Conservation (phyloP, 2,797 vertebrate species). For the Parotocinclus haroldoi region DNA sequence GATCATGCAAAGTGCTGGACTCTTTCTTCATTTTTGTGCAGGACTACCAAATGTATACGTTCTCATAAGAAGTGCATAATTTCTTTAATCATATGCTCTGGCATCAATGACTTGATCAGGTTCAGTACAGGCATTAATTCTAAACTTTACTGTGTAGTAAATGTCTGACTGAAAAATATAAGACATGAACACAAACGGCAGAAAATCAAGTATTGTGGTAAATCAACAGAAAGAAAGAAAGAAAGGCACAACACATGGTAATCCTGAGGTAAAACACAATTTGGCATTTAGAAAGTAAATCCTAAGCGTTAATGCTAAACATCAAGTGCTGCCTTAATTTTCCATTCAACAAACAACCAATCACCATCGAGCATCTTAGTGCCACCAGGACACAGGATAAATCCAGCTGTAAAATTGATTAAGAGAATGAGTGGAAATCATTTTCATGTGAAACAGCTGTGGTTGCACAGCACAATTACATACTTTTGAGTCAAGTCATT, state of each 20-base stretch:
- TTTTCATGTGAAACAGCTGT: too few species aligned
- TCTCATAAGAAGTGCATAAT: neutral
- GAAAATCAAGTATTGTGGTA: neutral
- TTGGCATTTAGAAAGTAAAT: slow-evolving; percentile 45
- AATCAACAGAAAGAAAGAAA: neutral
- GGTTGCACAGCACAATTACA: neutral
- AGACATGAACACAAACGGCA: too few species aligned
- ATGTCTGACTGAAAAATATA: too few species aligned
- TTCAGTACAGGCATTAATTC: too few species aligned
- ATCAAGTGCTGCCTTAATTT: slow-evolving; percentile 21
- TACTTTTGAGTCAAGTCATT: too few species aligned
- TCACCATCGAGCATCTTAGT: too few species aligned
- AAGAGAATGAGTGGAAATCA: too few species aligned
- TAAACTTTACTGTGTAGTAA: too few species aligned
- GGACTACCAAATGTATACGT: neutral
- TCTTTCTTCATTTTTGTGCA: neutral
- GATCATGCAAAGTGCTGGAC: slow-evolving; percentile 21
- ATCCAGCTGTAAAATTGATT: too few species aligned
- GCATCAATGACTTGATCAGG: too few species aligned
- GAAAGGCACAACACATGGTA: slow-evolving; percentile 66
- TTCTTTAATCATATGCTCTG: neutral
- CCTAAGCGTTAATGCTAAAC: slow-evolving; percentile 13
- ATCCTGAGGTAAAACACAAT: slow-evolving; percentile 67
- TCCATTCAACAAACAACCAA: too few species aligned
- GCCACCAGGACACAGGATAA: too few species aligned